Conservation (phyloP, 2,888 invertebrate genomes). For the Aelia acuminata region DNA sequence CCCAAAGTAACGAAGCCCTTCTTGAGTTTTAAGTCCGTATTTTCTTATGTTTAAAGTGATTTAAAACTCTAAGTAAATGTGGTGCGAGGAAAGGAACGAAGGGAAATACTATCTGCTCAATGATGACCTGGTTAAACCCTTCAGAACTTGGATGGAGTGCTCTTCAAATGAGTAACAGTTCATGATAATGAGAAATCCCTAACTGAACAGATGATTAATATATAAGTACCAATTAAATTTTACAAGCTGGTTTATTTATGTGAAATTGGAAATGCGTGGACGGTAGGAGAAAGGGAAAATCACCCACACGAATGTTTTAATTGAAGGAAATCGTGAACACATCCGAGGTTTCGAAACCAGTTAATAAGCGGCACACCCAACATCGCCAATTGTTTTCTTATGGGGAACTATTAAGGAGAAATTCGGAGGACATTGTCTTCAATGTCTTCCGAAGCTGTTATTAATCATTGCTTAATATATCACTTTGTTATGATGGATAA, state of each 20-base stretch:
- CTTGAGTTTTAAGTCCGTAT: too few species aligned
- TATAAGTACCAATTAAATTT: background rate
- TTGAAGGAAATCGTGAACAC: constrained; percentile 20
- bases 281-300: constrained; percentile 28
- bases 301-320: constrained; percentile 4
- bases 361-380: constrained; percentile 38
- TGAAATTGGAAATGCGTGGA: background rate
- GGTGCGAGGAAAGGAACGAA: too few species aligned
- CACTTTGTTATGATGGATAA: background rate
- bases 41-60: too few species aligned
- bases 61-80: too few species aligned
- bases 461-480: background rate
- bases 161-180: too few species aligned
- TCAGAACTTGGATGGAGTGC: too few species aligned
- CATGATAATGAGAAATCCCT: background rate
- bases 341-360: background rate
- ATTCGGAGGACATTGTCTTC: background rate
- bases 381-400: constrained; percentile 6
- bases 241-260: background rate
- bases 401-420: background rate
- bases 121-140: too few species aligned
- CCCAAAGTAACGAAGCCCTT: too few species aligned
- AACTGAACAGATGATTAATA: background rate
- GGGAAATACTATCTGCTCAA: too few species aligned
- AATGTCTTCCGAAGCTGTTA: background rate